Conservation (phyloP, 2,797 vertebrate genomes). For the Naso thynnoides region DNA sequence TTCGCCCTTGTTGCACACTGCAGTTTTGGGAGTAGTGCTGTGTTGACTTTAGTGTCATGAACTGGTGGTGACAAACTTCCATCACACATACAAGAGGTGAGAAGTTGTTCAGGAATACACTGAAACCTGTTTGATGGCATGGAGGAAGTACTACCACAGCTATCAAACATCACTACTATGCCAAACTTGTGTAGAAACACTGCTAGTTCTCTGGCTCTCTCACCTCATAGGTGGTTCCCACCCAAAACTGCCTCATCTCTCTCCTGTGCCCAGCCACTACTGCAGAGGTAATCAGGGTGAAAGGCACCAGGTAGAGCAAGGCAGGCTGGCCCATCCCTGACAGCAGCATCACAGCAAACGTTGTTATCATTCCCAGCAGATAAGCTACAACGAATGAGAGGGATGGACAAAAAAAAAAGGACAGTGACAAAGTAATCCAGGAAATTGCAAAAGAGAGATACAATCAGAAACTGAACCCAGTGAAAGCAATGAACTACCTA, state of each 20-base stretch:
- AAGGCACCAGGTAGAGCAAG: conserved; percentile 95
- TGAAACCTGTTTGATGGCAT: not conserved
- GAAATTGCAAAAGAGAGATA: conserved; percentile 7
- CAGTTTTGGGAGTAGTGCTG: not conserved
- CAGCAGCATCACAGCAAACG: conserved; percentile 90
- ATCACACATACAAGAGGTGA: not conserved
- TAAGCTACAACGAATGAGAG: conserved; percentile 86
- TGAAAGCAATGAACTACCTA: not conserved
- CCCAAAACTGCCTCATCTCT: conserved; percentile 94
- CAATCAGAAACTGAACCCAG: not conserved
- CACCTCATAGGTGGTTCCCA: conserved; percentile 92
- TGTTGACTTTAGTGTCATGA: not conserved
- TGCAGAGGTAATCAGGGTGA: conserved; percentile 90
- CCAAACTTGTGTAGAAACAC: not conserved
- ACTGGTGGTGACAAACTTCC: not conserved
- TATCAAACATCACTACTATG: not conserved
- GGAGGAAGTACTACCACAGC: not conserved
- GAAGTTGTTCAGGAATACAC: not conserved
- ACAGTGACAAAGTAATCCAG: not conserved
- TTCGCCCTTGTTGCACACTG: not conserved
- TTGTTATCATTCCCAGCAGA: conserved; percentile 90
- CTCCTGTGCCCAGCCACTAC: conserved; percentile 88
- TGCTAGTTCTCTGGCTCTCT: conserved; percentile 35
- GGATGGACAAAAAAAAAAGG: conserved; percentile 13
- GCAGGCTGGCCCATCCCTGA: conserved; percentile 94